These are phyloP conservation scores for Drosophila subquinaria DNA, from an alignment of 2,888 invertebrate species.

Conservation along the genomic window DNA sequence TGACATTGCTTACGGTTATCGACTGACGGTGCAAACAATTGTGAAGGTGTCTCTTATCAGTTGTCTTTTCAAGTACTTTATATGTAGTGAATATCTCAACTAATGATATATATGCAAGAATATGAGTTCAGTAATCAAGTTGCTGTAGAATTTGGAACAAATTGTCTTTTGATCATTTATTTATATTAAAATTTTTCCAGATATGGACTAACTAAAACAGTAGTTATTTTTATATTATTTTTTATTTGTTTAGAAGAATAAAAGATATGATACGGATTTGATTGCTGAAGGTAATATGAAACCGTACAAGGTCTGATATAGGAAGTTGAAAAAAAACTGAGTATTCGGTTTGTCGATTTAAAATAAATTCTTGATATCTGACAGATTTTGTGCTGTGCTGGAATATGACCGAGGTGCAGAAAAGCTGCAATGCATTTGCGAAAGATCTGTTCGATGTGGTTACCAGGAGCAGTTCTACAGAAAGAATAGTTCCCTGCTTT, in stretches of 20 bases:
- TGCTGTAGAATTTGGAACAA: neutral
- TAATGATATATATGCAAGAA: neutral
- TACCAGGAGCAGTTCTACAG: constrained; percentile 6
- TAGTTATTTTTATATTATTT: neutral
- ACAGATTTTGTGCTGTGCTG: constrained; percentile 39
- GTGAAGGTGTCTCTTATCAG: constrained; percentile 6
- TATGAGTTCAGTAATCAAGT: neutral
- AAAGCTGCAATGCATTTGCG: constrained; percentile 72
- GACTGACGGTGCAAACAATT: too few species aligned
- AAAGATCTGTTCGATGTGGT: constrained; percentile 67
- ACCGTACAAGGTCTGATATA: neutral
- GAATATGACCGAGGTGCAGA: constrained; percentile 52
- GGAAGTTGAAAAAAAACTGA: neutral
- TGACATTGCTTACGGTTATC: neutral
- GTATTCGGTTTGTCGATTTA: neutral
- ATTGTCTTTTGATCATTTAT: neutral
- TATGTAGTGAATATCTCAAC: neutral
- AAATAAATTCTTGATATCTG: neutral
- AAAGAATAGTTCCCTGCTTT: neutral
- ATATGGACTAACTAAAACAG: neutral
- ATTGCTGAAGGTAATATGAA: neutral
- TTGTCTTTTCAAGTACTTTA: neutral
- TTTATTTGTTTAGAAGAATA: neutral
- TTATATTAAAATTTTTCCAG: neutral
- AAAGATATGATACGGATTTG: neutral